Evolutionary conservation across 2,797 vertebrate genomes (phyloP).

Genomic region (Crypturellus tataupa): DNA sequence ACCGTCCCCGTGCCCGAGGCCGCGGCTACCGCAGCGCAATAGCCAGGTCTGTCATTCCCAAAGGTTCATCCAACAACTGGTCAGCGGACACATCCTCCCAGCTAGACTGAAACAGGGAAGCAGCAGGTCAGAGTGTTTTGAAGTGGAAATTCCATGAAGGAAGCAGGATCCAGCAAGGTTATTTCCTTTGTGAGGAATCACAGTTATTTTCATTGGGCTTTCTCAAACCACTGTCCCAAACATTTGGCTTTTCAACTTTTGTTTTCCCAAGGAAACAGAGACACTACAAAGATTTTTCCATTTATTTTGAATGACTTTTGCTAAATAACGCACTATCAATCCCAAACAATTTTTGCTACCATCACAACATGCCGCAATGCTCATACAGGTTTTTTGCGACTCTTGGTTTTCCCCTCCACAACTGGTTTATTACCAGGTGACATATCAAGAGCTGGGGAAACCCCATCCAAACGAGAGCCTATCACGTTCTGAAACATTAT

Average conservation of each 20-base stretch:
- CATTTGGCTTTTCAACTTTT: background rate
- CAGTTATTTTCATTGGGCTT: background rate
- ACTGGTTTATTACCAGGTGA: background rate
- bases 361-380: background rate
- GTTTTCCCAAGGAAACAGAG: background rate
- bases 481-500: background rate
- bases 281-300: background rate
- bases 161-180: no score
- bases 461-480: accelerated
- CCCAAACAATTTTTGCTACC: background rate
- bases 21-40: background rate
- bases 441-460: background rate
- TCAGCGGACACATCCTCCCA: background rate
- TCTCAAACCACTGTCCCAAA: background rate
- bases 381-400: background rate
- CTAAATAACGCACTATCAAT: background rate
- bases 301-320: background rate
- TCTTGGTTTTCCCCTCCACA: background rate
- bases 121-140: background rate
- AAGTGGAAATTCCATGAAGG: background rate
- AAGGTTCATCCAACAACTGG: background rate
- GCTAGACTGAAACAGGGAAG: no score
- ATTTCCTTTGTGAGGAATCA: background rate
- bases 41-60: background rate
- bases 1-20: background rate